A percentile compares a stretch with the other conserved stretches of the same genome.
These are phyloP conservation scores for Ctena decussata DNA, from an alignment of 2,888 invertebrate genomes.

Conservation along the genomic window DNA sequence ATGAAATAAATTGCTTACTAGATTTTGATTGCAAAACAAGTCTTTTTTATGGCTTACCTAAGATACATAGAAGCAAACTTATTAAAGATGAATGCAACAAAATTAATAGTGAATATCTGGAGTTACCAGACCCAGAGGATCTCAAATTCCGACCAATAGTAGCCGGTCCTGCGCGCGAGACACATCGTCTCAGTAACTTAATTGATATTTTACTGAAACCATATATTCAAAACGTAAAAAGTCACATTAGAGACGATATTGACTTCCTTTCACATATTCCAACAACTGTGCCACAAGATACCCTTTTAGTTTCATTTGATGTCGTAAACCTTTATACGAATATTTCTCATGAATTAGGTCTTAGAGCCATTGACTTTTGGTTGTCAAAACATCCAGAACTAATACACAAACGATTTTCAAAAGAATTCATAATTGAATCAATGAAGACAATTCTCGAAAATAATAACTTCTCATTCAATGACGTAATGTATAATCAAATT, in stretches of 20 bases:
- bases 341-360: not conserved
- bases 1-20: not conserved
- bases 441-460: too few relatives aligned
- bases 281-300: not conserved
- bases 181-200: conserved; percentile 1
- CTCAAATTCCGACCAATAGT: not conserved
- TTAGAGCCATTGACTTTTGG: not conserved
- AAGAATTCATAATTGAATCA: not conserved
- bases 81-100: not conserved
- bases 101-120: not conserved
- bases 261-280: not conserved
- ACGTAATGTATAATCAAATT: not conserved
- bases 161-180: not conserved
- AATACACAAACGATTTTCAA: not conserved
- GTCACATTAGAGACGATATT: too few relatives aligned
- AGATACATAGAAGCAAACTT: not conserved
- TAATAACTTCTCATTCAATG: not conserved
- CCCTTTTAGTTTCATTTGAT: not conserved
- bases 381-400: not conserved
- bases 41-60: not conserved
- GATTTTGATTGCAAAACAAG: not conserved
- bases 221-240: not conserved
- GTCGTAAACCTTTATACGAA: not conserved
- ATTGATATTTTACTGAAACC: not conserved
- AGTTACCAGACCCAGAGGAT: not conserved